These are phyloP conservation scores for Stomatorhinus walkeri DNA, from an alignment of 2,797 vertebrate species.

Conservation along the genomic window DNA sequence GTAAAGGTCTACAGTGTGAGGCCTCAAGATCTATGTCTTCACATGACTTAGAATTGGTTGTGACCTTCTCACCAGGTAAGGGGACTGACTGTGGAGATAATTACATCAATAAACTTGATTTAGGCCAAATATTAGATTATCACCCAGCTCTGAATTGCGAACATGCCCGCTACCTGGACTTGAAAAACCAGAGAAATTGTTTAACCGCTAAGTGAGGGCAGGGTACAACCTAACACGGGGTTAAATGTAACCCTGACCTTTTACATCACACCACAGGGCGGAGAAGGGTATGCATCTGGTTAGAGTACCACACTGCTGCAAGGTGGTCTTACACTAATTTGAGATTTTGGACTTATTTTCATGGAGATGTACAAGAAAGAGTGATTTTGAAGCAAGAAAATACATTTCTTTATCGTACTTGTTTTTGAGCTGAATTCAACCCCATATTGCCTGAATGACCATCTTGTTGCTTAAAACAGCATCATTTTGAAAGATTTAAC, in stretches of 20 bases:
- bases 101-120: neutral
- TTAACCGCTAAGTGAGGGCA: neutral
- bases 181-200: neutral
- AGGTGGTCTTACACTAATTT: neutral
- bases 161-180: neutral
- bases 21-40: neutral
- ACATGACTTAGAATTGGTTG: neutral
- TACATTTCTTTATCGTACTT: neutral
- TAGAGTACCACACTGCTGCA: neutral
- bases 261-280: neutral
- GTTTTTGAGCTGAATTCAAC: neutral
- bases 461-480: neutral
- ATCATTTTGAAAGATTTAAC: neutral
- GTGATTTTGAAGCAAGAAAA: neutral
- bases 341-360: neutral
- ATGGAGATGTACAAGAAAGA: neutral
- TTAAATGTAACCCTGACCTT: neutral
- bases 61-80: neutral
- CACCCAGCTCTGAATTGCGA: neutral
- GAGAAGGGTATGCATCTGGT: neutral
- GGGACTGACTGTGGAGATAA: neutral
- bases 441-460: neutral
- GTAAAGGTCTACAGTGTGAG: neutral
- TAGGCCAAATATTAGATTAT: neutral
- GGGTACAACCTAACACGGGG: neutral